These are phyloP conservation scores for Deilephila elpenor DNA, from an alignment of 2,888 invertebrate genomes.

Conservation along the genomic window DNA sequence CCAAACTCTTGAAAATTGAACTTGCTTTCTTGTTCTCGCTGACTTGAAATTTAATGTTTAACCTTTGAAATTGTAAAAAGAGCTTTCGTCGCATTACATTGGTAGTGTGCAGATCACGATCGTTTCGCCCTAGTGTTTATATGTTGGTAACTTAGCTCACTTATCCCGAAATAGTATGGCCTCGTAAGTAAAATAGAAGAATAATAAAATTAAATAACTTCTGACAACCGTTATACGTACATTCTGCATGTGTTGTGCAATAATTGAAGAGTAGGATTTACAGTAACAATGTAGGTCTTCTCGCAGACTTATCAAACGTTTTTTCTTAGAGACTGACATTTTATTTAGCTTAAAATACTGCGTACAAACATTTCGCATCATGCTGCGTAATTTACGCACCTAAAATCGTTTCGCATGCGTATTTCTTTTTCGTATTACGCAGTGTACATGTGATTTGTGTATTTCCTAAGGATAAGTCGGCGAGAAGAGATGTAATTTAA, in stretches of 20 bases:
- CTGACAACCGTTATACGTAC: slow-evolving; percentile 76
- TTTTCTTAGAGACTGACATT: slow-evolving; percentile 70
- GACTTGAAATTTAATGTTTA: slow-evolving; percentile 33
- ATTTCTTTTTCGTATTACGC: slow-evolving; percentile 9
- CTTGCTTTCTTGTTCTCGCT: slow-evolving; percentile 21
- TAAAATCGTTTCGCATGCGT: slow-evolving; percentile 21
- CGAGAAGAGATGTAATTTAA: slow-evolving; percentile 72
- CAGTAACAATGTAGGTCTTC: slow-evolving; percentile 69
- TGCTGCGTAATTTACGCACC: slow-evolving; percentile 6
- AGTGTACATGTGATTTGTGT: slow-evolving; percentile 38
- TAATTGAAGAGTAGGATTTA: slow-evolving; percentile 73
- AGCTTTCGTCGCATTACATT: slow-evolving; percentile 17
- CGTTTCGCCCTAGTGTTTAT: neutral
- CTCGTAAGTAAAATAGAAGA: slow-evolving; percentile 53
- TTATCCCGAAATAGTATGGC: slow-evolving; percentile 44
- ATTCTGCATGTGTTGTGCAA: slow-evolving; percentile 81
- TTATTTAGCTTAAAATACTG: slow-evolving; percentile 42
- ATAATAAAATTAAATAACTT: slow-evolving; percentile 47
- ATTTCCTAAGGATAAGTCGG: slow-evolving; percentile 66
- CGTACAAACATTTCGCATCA: slow-evolving; percentile 37
- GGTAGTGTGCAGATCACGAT: slow-evolving; percentile 4
- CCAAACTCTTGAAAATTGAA: neutral
- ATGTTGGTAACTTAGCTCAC: slow-evolving; percentile 17
- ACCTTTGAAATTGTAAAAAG: slow-evolving; percentile 29
- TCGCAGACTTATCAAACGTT: slow-evolving; percentile 69